Evolutionary conservation across 2,113 vertebrate genomes (phyloP), one percentile per base, ranked within the genome.

Genomic region (Agapornis roseicollis): DNA sequence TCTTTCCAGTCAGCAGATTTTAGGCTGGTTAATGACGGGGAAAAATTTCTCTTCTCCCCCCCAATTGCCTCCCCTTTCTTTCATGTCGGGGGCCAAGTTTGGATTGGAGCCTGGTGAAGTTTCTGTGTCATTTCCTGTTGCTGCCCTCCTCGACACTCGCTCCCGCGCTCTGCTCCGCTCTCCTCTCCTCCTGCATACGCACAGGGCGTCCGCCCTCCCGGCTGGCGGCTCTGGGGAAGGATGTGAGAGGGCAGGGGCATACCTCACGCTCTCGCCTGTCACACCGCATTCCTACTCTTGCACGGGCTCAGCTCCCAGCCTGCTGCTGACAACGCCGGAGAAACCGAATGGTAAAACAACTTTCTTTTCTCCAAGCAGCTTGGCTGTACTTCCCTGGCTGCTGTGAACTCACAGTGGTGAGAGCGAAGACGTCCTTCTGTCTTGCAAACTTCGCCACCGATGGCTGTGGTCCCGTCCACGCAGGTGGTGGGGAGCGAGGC

Each of bases 51-150:
- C 27, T 50, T 60, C 53, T 27, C 23, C 12, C 4, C 33, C 56
- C 39, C 41, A 88, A 56, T 90, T 95, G 84, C 87, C 84, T 89
- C 80, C 77, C 86, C 80, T 68, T 76, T 87, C 88, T 91, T 94
- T 90, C 80, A 65, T 94, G 87, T 94, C 84, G 74, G 91, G 86
- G 93, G 86, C 93, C 93, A 97, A 95, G 92, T 96, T 88, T 95
- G 83, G 91, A 85, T 96, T 94, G 93, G 86, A 97, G 95, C 94
- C 97, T 80, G 92, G 94, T 93, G 97, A 98, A 98, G 96, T 97
- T 97, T 97, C 95, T 94, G 92, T 98, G 97, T 98, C 96, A 98
- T 98, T 98, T 98, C 98, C 98, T 98, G 96, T 97, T 96, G 95
- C 97, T 96, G 90, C 96, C 94, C 96, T 93, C 92, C 97, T 93